A percentile compares a stretch with the other conserved stretches of the same genome.
These are phyloP conservation scores for Coracopsis vasa DNA, from an alignment of 2,113 vertebrate species.

Conservation along the genomic window DNA sequence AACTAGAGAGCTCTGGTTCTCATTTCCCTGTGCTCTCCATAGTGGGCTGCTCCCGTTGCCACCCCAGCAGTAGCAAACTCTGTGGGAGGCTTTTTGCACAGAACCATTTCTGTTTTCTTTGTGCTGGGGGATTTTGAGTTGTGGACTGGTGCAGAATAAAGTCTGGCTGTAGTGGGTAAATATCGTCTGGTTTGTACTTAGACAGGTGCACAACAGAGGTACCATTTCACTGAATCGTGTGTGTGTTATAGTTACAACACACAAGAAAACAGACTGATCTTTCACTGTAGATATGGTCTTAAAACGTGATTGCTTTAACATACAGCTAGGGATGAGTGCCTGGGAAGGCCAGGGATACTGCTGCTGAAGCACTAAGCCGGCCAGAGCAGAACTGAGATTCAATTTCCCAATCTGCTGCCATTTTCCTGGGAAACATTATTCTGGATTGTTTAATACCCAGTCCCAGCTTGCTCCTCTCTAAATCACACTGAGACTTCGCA, in stretches of 20 bases:
- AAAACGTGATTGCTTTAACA: neutral
- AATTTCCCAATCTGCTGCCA: neutral
- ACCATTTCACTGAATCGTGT: neutral
- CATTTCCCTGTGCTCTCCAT: neutral
- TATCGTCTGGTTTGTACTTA: neutral
- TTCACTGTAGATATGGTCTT: neutral
- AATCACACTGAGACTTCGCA: neutral
- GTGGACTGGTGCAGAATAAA: neutral
- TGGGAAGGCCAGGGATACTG: neutral
- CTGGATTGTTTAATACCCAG: neutral
- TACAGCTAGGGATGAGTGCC: neutral
- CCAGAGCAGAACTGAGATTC: neutral
- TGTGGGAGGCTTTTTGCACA: neutral
- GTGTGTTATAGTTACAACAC: neutral
- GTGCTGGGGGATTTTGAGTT: neutral
- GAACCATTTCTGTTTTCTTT: neutral
- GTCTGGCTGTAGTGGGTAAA: neutral
- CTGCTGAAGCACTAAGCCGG: neutral
- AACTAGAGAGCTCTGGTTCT: slow-evolving; percentile 3
- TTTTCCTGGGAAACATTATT: neutral
- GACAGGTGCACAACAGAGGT: neutral
- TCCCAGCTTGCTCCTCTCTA: neutral
- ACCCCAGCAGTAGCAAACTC: neutral
- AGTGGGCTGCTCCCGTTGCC: neutral
- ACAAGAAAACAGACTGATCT: neutral